Evolutionary conservation across 2,797 vertebrate genomes (phyloP), one percentile per base, ranked within the genome.

Genomic region (Acanthurus lineatus): DNA sequence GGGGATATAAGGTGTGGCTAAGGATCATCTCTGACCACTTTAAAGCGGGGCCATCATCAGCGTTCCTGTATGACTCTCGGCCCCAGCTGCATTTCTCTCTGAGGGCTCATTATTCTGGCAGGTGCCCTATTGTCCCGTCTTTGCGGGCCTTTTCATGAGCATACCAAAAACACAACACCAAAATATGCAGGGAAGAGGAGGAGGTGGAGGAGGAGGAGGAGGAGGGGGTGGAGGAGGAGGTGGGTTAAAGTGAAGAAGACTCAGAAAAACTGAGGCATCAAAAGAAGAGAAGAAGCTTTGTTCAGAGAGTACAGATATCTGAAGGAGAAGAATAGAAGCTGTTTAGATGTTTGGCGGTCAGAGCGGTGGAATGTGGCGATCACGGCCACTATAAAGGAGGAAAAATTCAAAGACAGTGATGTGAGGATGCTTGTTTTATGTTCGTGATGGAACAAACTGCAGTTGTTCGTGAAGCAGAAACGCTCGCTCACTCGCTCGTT

Each of bases 1-100:
- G 82, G 91, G 89, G 92, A 89, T 89, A 60, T 82, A 85, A 94
- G 94, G 93, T 93, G 93, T 93, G 93, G 86, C 88, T 79, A 77
- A 74, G 83, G 93, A 94, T 93, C 89, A 87, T 94, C 86, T 89
- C 89, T 90, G 93, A 93, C 92, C 93, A 93, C 93, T 94, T 94
- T 86, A 94, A 95, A 94, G 91, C 74, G 2, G 72, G 71, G 73
- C 86, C 91, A 88, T 93, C 92, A 91, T 90, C 90, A 53, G 80
- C 59, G 81, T 81, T 87, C 87, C 90, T 93, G 65, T 86, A 76
- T 92, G 85, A 90, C 88, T 93, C 88, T 83, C 77, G 14, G 87
- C 62, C 81, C 82, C 91, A 91, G 92, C 92, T 93, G 92, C 87
- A 60, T 73, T 82, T 84, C 85, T 80, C 88, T 91, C 88, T 93